phyloP scores from a whole-genome alignment of 1,140 invertebrate species.

The Stegodyphus dumicola region DNA sequence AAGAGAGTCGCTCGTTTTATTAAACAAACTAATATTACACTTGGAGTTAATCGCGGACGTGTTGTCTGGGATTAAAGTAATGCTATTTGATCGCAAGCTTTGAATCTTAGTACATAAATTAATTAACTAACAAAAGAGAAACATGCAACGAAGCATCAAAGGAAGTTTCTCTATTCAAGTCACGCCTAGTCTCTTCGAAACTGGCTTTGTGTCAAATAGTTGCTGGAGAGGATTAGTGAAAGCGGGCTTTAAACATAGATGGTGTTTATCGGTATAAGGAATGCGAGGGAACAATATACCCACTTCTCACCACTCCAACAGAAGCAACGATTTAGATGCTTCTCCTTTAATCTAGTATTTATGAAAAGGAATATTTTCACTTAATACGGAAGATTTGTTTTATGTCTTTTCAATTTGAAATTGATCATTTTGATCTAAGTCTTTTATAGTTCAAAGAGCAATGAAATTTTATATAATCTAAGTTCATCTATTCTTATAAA shows the following conservation, averaged over 20 bases:
- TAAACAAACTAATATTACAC: background rate
- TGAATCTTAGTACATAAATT: constrained; percentile 19
- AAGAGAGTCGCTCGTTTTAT: background rate
- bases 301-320: too few species aligned
- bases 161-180: constrained; percentile 13
- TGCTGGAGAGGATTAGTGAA: constrained; percentile 30
- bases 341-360: too few species aligned
- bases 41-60: background rate
- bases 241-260: background rate
- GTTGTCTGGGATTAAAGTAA: background rate
- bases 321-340: too few species aligned
- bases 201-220: constrained; percentile 15
- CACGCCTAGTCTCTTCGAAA: background rate
- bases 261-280: too few species aligned
- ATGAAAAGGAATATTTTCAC: too few species aligned
- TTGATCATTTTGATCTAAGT: too few species aligned
- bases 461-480: too few species aligned
- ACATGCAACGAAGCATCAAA: constrained; percentile 9
- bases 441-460: too few species aligned
- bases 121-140: constrained; percentile 27
- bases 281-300: too few species aligned
- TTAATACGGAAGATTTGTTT: too few species aligned
- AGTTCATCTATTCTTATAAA: too few species aligned
- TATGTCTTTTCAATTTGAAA: too few species aligned
- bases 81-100: constrained; percentile 18